Evolutionary conservation across 2,113 vertebrate species (phyloP), one percentile per base, ranked within the genome.

Genomic region (Heptranchias perlo): DNA sequence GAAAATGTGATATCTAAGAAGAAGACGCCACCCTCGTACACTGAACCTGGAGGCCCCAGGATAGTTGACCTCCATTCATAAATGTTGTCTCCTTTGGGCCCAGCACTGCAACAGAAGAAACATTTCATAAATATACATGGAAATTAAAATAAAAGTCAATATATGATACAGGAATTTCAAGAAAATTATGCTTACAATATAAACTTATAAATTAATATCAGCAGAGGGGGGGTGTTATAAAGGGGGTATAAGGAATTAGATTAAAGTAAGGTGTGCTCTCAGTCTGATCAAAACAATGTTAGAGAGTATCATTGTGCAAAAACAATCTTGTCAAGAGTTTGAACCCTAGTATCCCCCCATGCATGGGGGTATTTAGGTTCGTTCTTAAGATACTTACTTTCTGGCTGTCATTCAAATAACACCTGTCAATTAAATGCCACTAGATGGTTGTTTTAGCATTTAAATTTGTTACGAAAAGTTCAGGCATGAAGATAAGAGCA

Each of bases 21-120:
- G 98, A 99, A 99, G 97, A 99, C 99, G 31, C 99, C 99, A 97
- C 99, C 99, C 98, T 99, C 99, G 96, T 99, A 99, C 96, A 99
- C 99, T 86, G 99, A 99, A 96, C 99, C 99, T 47, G 99, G 99
- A 91, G 99, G 99, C 87, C 99, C 99, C 97, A 99, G 98, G 98
- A 99, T 99, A 97, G 99, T 99, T 96, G 99, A 99, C 97, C 99
- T 98, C 99, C 99, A 99, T 98, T 99, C 99, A 97, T 99, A 99
- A 98, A 99, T 99, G 98, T 99, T 99, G 98, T 99, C 99, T 98
- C 99, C 99, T 98, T 99, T 99, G 96, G 99, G 99, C 96, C 99
- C 99, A 96, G 99, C 99, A 97, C 99, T 99, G 97, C 96, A 98
- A 98, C 10, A 97, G 97, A 97, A 97, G 97, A 97, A 96, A 97